phyloP scores from a whole-genome alignment of 92 coral and sea anemone genomes.

The Parazoanthus atlanticus region DNA sequence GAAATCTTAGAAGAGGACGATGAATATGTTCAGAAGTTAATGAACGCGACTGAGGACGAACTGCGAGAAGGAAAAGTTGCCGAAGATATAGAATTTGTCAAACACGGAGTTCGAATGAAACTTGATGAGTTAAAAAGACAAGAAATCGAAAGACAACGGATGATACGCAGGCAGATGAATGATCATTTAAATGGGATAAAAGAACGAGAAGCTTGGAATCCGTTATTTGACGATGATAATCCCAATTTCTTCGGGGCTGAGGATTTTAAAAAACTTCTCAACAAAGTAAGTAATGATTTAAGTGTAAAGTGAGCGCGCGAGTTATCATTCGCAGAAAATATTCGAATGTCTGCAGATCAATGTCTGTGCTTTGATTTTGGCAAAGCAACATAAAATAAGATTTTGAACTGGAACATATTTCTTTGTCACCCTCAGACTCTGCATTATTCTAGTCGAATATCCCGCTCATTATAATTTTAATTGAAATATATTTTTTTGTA shows the following conservation, averaged over 20 bases:
- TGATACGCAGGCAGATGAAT: slow-evolving; percentile 90
- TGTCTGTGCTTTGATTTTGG: neutral
- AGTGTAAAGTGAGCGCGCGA: neutral
- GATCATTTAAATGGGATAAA: slow-evolving; percentile 86
- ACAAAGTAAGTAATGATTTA: slow-evolving; percentile 68
- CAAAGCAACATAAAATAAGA: too few relatives aligned
- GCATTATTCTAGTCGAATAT: neutral
- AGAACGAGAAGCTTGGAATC: slow-evolving; percentile 96
- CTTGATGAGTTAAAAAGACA: slow-evolving; percentile 95
- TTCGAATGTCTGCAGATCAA: neutral
- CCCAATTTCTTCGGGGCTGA: slow-evolving; percentile 95
- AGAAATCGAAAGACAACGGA: slow-evolving; percentile 89
- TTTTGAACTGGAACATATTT: neutral
- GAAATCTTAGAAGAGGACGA: slow-evolving; percentile 96
- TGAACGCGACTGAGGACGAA: slow-evolving; percentile 95
- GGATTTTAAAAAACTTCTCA: slow-evolving; percentile 83
- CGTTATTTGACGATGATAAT: slow-evolving; percentile 94
- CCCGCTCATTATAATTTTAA: too few relatives aligned
- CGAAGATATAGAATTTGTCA: slow-evolving; percentile 88
- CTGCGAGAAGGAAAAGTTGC: slow-evolving; percentile 90
- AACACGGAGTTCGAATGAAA: slow-evolving; percentile 89
- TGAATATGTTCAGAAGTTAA: slow-evolving; percentile 81
- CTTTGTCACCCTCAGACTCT: neutral
- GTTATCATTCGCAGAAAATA: neutral
- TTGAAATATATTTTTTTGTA: neutral